These are phyloP conservation scores for Pseudomyrmex concolor DNA, from an alignment of 1,140 invertebrate genomes.

Conservation along the genomic window DNA sequence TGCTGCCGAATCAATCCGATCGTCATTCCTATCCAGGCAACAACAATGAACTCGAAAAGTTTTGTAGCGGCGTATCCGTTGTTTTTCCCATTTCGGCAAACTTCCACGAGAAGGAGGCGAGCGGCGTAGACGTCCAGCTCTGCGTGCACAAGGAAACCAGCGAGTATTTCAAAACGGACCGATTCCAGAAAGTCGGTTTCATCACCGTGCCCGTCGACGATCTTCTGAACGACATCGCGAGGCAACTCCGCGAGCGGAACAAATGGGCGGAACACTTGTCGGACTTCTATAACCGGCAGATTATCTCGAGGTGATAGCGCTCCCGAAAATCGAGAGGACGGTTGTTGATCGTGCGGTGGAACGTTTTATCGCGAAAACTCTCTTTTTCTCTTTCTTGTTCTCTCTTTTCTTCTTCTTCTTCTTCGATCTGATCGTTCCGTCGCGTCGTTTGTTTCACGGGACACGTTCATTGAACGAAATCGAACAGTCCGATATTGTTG, in stretches of 20 bases:
- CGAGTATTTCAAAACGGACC: conserved; percentile 70
- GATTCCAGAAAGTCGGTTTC: conserved; percentile 67
- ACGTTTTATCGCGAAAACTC: conserved; percentile 26
- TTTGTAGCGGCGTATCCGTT: conserved; percentile 78
- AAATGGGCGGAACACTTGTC: conserved; percentile 71
- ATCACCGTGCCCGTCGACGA: conserved; percentile 68
- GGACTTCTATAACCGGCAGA: conserved; percentile 69
- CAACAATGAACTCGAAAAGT: conserved; percentile 70
- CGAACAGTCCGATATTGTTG: no score
- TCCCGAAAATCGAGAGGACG: neutral
- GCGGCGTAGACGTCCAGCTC: conserved; percentile 67
- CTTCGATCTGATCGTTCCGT: neutral
- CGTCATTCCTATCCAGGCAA: conserved; percentile 74
- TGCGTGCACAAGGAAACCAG: conserved; percentile 71
- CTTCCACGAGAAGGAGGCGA: conserved; percentile 46
- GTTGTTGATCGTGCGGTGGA: neutral
- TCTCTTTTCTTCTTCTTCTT: no score
- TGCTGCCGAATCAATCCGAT: conserved; percentile 73
- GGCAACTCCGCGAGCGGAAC: conserved; percentile 75
- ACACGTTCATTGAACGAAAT: no score
- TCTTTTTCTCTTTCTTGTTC: no score
- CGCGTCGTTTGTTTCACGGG: neutral
- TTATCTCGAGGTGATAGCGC: conserved; percentile 74
- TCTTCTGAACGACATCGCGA: conserved; percentile 76
- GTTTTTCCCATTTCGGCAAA: conserved; percentile 73